These are phyloP conservation scores for Sebastes vulpes DNA, from an alignment of 2,797 vertebrate genomes.

Conservation along the genomic window DNA sequence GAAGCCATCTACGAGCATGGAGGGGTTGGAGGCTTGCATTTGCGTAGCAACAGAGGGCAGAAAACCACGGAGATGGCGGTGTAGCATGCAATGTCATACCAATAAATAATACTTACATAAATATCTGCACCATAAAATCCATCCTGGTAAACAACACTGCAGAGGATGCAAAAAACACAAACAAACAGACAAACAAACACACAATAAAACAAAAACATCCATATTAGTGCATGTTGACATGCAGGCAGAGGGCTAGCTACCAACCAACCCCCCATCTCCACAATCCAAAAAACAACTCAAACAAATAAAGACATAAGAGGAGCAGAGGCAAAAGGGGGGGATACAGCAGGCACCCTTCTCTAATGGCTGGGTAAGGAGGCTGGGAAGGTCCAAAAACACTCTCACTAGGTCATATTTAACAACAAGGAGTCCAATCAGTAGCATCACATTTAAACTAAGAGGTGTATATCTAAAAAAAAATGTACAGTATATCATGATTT, in stretches of 20 bases:
- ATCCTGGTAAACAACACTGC: constrained; percentile 98
- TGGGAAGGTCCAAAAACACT: constrained; percentile 55
- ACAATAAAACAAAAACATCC: constrained; percentile 89
- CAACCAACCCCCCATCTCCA: constrained; percentile 81
- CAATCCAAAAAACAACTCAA: constrained; percentile 50
- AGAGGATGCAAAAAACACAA: constrained; percentile 89
- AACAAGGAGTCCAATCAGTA: not conserved
- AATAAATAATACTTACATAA: constrained; percentile 94
- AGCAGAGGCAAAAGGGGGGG: constrained; percentile 10
- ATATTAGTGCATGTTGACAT: constrained; percentile 92
- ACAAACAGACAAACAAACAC: constrained; percentile 81
- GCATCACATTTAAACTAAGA: not conserved
- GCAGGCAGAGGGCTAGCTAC: constrained; percentile 77
- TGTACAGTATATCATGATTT: not conserved
- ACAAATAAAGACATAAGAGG: not conserved
- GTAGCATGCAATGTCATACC: constrained; percentile 68
- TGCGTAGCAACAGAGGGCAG: constrained; percentile 28
- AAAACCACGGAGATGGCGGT: constrained; percentile 43
- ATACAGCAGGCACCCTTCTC: constrained; percentile 58
- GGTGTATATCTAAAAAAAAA: not conserved
- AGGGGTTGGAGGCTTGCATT: constrained; percentile 15
- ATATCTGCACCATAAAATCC: constrained; percentile 99
- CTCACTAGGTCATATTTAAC: not conserved
- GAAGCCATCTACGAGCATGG: not conserved
- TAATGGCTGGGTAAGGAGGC: constrained; percentile 77